phyloP scores from a whole-genome alignment of 2,888 invertebrate genomes.

The Nebria brevicollis region DNA sequence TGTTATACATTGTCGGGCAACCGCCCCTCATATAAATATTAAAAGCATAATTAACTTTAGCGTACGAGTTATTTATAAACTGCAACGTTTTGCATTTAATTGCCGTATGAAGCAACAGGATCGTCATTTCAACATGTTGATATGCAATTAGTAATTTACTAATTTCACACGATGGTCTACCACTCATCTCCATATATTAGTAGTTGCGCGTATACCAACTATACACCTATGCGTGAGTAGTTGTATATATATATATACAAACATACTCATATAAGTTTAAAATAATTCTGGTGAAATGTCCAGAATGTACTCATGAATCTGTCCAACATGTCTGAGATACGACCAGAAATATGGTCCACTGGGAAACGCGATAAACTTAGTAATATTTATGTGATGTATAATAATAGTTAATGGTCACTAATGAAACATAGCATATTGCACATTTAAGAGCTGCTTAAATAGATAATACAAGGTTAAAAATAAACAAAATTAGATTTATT shows the following conservation, averaged over 20 bases:
- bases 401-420: neutral
- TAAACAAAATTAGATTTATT: too few relatives aligned
- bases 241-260: too few relatives aligned
- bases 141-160: neutral
- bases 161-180: neutral
- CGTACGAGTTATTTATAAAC: neutral
- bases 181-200: too few relatives aligned
- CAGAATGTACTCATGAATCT: constrained; percentile 12
- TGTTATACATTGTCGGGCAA: neutral
- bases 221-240: neutral
- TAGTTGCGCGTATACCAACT: too few relatives aligned
- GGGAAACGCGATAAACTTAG: constrained; percentile 6
- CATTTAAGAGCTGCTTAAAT: too few relatives aligned
- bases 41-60: neutral
- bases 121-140: neutral
- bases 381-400: constrained; percentile 11
- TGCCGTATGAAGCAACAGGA: neutral
- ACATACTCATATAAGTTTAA: neutral
- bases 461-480: too few relatives aligned
- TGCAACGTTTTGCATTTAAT: neutral
- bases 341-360: constrained; percentile 12
- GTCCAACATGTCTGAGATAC: constrained; percentile 7
- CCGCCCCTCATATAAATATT: neutral
- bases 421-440: neutral
- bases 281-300: constrained; percentile 13